Conservation (phyloP, 1,140 invertebrate species). For the Ips typographus region DNA sequence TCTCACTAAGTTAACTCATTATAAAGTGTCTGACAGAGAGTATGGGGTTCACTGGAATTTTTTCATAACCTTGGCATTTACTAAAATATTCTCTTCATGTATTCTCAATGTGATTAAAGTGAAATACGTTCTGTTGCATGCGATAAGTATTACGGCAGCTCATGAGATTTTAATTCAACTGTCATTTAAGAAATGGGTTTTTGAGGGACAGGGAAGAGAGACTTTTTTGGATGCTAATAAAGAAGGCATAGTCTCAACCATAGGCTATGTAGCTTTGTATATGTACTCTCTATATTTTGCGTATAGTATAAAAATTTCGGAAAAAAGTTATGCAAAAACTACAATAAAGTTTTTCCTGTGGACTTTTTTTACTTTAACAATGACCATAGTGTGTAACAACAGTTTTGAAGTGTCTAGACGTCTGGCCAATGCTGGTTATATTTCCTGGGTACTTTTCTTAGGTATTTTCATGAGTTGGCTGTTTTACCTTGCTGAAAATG, state of each 20-base stretch:
- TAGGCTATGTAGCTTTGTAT: constrained; percentile 84
- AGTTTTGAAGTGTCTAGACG: constrained; percentile 65
- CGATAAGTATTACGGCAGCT: constrained; percentile 56
- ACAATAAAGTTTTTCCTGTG: constrained; percentile 50
- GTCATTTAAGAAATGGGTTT: constrained; percentile 71
- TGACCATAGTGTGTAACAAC: constrained; percentile 54
- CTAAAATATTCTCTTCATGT: constrained; percentile 71
- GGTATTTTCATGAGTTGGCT: constrained; percentile 56
- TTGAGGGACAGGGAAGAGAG: constrained; percentile 59
- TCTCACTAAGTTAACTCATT: constrained; percentile 67
- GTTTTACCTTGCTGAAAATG: constrained; percentile 58
- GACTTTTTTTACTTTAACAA: constrained; percentile 54
- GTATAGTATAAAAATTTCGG: constrained; percentile 53
- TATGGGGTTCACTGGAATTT: constrained; percentile 98
- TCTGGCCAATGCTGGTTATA: constrained; percentile 76
- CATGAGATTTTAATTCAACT: constrained; percentile 71
- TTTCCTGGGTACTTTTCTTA: constrained; percentile 70
- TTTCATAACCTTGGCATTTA: constrained; percentile 85
- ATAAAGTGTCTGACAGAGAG: constrained; percentile 85
- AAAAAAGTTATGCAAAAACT: constrained; percentile 30
- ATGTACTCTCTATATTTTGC: constrained; percentile 72
- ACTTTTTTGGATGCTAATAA: constrained; percentile 80
- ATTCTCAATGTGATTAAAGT: constrained; percentile 57
- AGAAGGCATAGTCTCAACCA: constrained; percentile 82
- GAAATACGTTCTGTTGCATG: constrained; percentile 45